Evolutionary conservation across 2,113 vertebrate species (phyloP), one percentile per base, ranked within the genome.

Genomic region (Toxostoma redivivum): DNA sequence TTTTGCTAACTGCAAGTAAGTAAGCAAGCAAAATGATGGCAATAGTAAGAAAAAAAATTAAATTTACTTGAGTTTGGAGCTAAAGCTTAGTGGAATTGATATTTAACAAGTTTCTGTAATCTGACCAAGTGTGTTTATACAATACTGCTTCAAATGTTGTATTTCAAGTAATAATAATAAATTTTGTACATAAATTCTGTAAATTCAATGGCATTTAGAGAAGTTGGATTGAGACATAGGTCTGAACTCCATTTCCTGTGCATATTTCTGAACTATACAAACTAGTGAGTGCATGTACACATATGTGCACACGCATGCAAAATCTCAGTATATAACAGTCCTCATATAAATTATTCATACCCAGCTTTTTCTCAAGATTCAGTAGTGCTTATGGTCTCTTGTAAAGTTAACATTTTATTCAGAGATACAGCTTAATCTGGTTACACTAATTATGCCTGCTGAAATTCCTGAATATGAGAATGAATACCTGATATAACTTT

Each of bases 301-400:
- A 2, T 23, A 21, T 16, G 3, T 17, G 12, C 3, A 8, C 9
- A 14, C 2, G 31, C 7, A 30, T 1, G 9, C 4, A 84, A 81
- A 65, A 73, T 24, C 48, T 54, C 44, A 72, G 8, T n/a, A 19
- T 38, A 35, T n/a, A 47, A 38, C 27, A 54, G 31, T 45, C 4
- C 18, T 81, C 15, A 25, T 17, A 47, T 13, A 38, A 81, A 64
- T 20, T 20, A 60, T 64, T 56, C 28, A 50, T 31, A 47, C 5
- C 4, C 4, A 5, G 9, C 4, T 16, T 50, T 73, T 64, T 42
- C 5, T 60, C 33, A 69, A 37, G 23, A 45, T 7, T n/a, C 12
- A 56, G 4, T 16, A 79, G 10, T 70, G 12, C 3, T 42, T 65
- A n/a, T 31, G 28, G 50, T 27, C 16, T 51, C 35, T 50, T 37